These are phyloP conservation scores for Pseudoips prasinana DNA, from an alignment of 2,888 invertebrate genomes.

Conservation along the genomic window DNA sequence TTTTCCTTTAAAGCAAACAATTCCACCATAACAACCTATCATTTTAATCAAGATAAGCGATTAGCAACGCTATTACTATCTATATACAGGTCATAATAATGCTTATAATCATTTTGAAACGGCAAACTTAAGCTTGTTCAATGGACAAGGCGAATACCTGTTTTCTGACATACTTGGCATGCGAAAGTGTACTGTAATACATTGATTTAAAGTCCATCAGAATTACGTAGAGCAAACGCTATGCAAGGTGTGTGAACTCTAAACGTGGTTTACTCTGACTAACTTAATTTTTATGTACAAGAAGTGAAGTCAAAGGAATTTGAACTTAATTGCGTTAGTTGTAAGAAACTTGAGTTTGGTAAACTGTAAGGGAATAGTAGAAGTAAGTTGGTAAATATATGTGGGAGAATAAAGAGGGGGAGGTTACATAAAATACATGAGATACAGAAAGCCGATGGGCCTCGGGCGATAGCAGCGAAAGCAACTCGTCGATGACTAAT, in stretches of 20 bases:
- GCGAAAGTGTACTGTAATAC: constrained; percentile 38
- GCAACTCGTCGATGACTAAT: constrained; percentile 56
- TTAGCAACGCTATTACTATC: constrained; percentile 25
- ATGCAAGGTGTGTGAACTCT: constrained; percentile 46
- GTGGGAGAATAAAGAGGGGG: constrained; percentile 49
- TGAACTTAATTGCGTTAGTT: constrained; percentile 24
- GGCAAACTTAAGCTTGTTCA: constrained; percentile 35
- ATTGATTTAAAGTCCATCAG: constrained; percentile 26
- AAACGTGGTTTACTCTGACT: constrained; percentile 41
- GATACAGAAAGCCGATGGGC: constrained; percentile 59
- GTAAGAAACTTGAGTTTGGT: too few relatives aligned
- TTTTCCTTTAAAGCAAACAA: constrained; percentile 65
- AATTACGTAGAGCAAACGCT: constrained; percentile 18
- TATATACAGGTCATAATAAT: constrained; percentile 16
- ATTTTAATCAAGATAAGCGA: constrained; percentile 9
- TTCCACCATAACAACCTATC: constrained; percentile 10
- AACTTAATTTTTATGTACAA: constrained; percentile 25
- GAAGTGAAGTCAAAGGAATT: constrained; percentile 19
- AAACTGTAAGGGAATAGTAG: constrained; percentile 10
- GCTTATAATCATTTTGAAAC: constrained; percentile 13
- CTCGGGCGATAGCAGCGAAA: constrained; percentile 64
- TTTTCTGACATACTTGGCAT: constrained; percentile 29
- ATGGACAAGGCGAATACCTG: constrained; percentile 48
- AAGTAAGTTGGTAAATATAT: constrained; percentile 22
- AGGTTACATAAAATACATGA: constrained; percentile 68